These are phyloP conservation scores for Lithophane leautieri DNA, from an alignment of 2,888 invertebrate genomes.

Conservation along the genomic window DNA sequence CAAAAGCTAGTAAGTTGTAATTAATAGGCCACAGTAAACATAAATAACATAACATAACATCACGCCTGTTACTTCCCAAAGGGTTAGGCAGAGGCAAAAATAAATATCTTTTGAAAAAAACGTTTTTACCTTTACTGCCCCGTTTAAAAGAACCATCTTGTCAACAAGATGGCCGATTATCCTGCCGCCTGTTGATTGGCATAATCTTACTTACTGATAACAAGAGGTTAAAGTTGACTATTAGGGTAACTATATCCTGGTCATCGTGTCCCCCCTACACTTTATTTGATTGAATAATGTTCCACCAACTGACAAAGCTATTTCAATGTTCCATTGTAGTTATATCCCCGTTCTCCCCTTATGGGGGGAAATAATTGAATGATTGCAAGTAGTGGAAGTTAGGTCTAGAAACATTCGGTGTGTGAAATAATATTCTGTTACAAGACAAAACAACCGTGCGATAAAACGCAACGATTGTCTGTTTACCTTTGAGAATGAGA, in stretches of 20 bases:
- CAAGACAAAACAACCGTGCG: conserved; percentile 26
- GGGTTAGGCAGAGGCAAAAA: not conserved
- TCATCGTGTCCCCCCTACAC: conserved; percentile 22
- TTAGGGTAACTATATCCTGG: not conserved
- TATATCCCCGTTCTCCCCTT: conserved; percentile 47
- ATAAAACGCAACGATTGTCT: conserved; percentile 27
- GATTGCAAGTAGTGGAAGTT: conserved; percentile 65
- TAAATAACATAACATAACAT: no score
- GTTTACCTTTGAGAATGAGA: conserved; percentile 4
- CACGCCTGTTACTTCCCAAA: no score
- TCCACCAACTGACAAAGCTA: conserved; percentile 4
- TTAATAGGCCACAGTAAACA: not conserved
- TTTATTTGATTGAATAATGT: conserved; percentile 52
- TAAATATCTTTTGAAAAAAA: not conserved
- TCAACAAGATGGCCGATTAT: not conserved
- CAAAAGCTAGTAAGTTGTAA: no score
- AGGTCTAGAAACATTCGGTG: conserved; percentile 51
- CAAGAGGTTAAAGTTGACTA: not conserved
- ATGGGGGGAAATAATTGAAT: conserved; percentile 69
- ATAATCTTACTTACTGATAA: not conserved
- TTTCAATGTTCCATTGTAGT: conserved; percentile 37
- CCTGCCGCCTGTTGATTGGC: not conserved
- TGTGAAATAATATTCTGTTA: conserved; percentile 29
- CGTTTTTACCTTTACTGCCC: not conserved
- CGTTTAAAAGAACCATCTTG: not conserved